These are phyloP conservation scores for Zygaena filipendulae DNA, from an alignment of 2,888 invertebrate species.

Conservation along the genomic window DNA sequence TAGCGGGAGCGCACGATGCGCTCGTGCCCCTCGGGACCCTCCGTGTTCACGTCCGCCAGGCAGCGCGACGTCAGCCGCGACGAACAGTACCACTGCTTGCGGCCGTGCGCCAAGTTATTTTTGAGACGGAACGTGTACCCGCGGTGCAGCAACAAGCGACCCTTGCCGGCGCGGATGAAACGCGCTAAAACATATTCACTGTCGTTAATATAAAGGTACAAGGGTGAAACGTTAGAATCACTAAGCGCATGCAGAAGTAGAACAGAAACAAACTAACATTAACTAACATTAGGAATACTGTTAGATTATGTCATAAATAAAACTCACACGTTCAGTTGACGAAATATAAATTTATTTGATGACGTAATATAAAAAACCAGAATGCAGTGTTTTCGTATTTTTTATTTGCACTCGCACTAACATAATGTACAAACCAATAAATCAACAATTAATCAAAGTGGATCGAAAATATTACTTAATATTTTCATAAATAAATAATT, in stretches of 20 bases:
- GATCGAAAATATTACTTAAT: too few relatives aligned
- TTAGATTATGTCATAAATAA: too few relatives aligned
- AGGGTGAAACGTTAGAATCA: background rate
- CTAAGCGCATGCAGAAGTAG: constrained; percentile 1
- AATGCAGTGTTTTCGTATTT: too few relatives aligned
- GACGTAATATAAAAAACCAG: too few relatives aligned
- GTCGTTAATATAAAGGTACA: constrained; percentile 5
- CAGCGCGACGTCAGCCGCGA: constrained; percentile 59
- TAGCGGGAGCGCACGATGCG: constrained; percentile 60
- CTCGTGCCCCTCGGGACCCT: constrained; percentile 61
- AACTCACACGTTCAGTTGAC: too few relatives aligned
- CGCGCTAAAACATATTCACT: constrained; percentile 29
- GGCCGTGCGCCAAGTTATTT: constrained; percentile 60
- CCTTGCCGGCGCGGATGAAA: constrained; percentile 60
- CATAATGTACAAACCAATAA: too few relatives aligned
- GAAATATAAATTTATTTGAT: too few relatives aligned
- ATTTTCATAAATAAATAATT: too few relatives aligned
- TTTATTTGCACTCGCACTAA: too few relatives aligned
- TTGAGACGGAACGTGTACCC: constrained; percentile 62
- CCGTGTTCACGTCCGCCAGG: constrained; percentile 59
- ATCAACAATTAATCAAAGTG: too few relatives aligned
- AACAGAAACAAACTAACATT: too few relatives aligned
- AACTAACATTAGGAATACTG: constrained; percentile 1
- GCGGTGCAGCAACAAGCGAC: constrained; percentile 52
- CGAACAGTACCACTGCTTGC: constrained; percentile 64